Base-by-base conservation (phyloP, 2,888 invertebrate genomes). In the Aspidiotus destructor region DNA sequence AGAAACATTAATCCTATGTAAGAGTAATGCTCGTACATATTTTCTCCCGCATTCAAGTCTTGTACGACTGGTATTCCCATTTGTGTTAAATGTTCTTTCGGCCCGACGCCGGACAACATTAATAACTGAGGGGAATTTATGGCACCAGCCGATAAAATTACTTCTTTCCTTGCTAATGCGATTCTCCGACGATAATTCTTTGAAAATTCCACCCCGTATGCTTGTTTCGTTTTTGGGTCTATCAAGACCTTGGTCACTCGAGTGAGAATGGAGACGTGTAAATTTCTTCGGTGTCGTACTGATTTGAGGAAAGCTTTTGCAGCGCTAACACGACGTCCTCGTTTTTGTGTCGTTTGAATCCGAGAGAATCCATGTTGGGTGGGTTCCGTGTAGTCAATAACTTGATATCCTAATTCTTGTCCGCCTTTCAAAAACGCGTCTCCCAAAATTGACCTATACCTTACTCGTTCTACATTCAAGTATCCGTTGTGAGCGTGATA, bases 91-190 rank as follows among this genome's bases (percentile, higher is more conserved):
- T 86, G 84, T 6, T 81, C 76, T 73, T 77, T 80, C 1, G 87
- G 86, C 0, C 87, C 87, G 11, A 87, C 77, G 1, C 86, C 86
- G 10, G 84, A 84, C 53, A 86, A 73, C 80, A 83, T 79, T 42
- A 84, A 76, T 11, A 92, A 75, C 76, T 92, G 89, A 0, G 92
- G 88, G 0, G 89, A 85, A 77, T 88, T 88, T 71, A 92, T 85
- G 0, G 89, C 84, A 0, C 92, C 89, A 1, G 86, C 87, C 9
- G 86, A 85, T 8, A 86, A 74, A 68, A 86, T 83, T 0, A 85
- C 81, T 74, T 84, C 84, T 73, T 81, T 83, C 55, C 77, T 78
- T 1, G 83, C 83, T 60, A 74, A 72, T 2, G 81, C 76, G 8
- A 63, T 72, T 64, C 76, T 74, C 10, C 72, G 74, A 41, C 71